A percentile compares a stretch with the other conserved stretches of the same genome.
phyloP scores from a whole-genome alignment of 2,113 vertebrate species.

The Prionailurus viverrinus region DNA sequence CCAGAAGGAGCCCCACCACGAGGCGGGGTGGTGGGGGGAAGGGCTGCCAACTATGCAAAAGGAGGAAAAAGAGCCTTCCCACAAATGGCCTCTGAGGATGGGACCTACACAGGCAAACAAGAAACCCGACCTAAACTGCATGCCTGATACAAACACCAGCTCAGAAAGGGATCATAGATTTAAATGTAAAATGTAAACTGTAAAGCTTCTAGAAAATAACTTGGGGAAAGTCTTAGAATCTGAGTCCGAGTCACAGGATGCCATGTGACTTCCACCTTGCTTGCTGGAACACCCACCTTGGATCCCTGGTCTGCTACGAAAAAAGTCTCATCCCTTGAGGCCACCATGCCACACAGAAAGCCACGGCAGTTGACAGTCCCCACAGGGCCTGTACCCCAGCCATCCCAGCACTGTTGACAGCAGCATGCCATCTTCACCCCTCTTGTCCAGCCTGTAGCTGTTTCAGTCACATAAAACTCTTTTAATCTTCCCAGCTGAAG shows the following conservation, averaged over 20 bases:
- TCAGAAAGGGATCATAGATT: neutral
- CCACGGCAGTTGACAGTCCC: neutral
- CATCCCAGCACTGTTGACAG: neutral
- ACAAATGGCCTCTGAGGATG: neutral
- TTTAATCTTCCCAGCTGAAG: neutral
- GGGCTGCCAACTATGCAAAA: neutral
- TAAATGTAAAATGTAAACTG: neutral
- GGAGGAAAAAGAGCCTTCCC: neutral
- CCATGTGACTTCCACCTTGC: neutral
- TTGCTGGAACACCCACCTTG: neutral
- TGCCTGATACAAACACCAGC: neutral
- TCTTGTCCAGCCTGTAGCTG: no score
- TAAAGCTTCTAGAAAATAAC: neutral
- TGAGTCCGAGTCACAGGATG: neutral
- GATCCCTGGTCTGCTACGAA: neutral
- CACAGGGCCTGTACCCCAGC: neutral
- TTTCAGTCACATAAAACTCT: neutral
- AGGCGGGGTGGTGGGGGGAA: neutral
- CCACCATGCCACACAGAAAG: neutral
- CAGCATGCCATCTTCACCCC: no score
- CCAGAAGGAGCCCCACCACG: neutral
- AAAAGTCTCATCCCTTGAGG: neutral
- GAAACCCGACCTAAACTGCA: neutral
- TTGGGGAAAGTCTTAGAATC: neutral
- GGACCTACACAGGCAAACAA: neutral